phyloP scores from a whole-genome alignment of 2,797 vertebrate genomes.

The Percopsis omiscomaycus region DNA sequence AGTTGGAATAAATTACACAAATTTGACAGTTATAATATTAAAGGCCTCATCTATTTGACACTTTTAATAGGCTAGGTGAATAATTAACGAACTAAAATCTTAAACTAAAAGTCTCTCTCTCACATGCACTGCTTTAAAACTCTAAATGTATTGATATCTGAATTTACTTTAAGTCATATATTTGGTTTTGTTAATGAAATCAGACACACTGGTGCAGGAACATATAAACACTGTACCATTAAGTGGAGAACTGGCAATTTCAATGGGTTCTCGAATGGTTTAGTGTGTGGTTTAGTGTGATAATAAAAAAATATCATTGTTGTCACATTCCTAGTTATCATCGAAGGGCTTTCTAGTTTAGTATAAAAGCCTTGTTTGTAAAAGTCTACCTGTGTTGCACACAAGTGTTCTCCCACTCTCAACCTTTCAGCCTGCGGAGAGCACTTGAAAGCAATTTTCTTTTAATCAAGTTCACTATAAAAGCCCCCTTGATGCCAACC shows the following conservation, averaged over 20 bases:
- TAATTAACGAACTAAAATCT: slow-evolving; percentile 43
- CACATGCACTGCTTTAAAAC: neutral
- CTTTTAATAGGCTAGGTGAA: slow-evolving; percentile 38
- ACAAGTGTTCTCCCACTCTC: slow-evolving; percentile 65
- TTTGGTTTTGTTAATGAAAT: too few species aligned
- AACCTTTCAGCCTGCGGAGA: slow-evolving; percentile 72
- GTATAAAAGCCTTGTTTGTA: slow-evolving; percentile 52
- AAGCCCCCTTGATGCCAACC: slow-evolving; percentile 72
- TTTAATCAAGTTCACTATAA: slow-evolving; percentile 79
- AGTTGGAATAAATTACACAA: slow-evolving; percentile 62
- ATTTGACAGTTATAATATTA: slow-evolving; percentile 55
- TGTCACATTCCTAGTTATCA: neutral
- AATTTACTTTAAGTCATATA: neutral
- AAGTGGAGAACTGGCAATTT: too few species aligned
- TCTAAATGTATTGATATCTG: neutral
- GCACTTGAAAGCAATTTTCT: slow-evolving; percentile 80
- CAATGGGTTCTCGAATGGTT: too few species aligned
- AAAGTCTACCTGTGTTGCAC: slow-evolving; percentile 53
- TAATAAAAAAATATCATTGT: neutral
- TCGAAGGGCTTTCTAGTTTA: too few species aligned
- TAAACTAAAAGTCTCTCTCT: slow-evolving; percentile 31
- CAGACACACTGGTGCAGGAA: too few species aligned
- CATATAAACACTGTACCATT: too few species aligned
- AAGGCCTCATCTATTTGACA: slow-evolving; percentile 41
- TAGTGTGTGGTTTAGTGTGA: neutral